Evolutionary conservation across 1,140 invertebrate species (phyloP), one percentile per base, ranked within the genome.

Genomic region (Brachionus angularis): DNA sequence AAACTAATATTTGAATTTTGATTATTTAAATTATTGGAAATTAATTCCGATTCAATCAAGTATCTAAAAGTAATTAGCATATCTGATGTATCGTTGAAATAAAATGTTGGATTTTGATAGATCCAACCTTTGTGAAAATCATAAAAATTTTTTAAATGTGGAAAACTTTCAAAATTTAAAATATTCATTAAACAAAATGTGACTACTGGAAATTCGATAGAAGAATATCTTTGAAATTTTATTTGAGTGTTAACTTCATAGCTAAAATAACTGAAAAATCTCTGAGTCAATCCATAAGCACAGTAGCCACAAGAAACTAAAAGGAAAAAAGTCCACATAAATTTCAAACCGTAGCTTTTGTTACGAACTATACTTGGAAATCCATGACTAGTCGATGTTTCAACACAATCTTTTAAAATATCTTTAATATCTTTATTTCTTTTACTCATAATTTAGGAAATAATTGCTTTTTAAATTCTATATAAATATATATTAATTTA

Each of bases 291-390:
- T 12, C 36, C 21, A 23, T 23, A 25, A 58, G 36, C 36, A 5
- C 53, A 58, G 31, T 58, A 58, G n/a, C 18, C 34, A 39, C 10
- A 10, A 5, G 53, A 58, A 10, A 16, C 33, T 10, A 25, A 23
- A 8, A 58, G 10, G 25, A 18, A 34, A 16, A 58, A 21, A 3
- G 3, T 42, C 53, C 53, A 58, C 5, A 58, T 23, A 18, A n/a
- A 5, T 58, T 39, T 58, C 2, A 58, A 23, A 7, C 21, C 14
- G 21, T 8, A 39, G 12, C n/a, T 58, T 58, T 58, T 39, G 12
- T 58, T 39, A 14, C 53, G 53, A 39, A 58, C 34, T 1, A 58
- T 58, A 58, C 39, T 58, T 25, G 53, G 34, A 0, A 58, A 25
- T 7, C 53, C 53, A 27, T 58, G 53, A 8, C 33, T 58, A 39